A percentile compares a stretch with the other conserved stretches of the same genome.
Evolutionary conservation across 1,140 invertebrate species (phyloP).

Genomic region (Phthorimaea operculella): DNA sequence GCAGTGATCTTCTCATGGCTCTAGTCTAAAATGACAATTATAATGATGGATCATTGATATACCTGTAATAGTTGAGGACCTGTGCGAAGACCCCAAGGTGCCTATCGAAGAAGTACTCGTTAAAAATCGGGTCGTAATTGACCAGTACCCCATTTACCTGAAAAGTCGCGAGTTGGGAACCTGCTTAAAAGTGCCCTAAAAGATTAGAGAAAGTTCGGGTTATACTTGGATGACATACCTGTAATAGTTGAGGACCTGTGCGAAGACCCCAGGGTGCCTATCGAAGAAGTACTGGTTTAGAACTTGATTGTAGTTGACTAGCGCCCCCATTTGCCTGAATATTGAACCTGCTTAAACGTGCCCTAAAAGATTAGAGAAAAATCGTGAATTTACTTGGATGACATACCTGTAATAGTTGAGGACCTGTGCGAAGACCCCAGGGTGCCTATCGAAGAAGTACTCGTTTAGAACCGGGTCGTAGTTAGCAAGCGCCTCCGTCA

Average conservation of each 20-base stretch:
- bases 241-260: slow-evolving; percentile 92
- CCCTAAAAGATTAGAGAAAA: too few relatives aligned
- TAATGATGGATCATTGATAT: too few relatives aligned
- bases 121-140: slow-evolving; percentile 89
- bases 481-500: slow-evolving; percentile 88
- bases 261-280: slow-evolving; percentile 97
- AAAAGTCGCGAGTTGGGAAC: too few relatives aligned
- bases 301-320: slow-evolving; percentile 89
- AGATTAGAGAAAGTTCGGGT: too few relatives aligned
- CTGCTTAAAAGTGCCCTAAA: too few relatives aligned
- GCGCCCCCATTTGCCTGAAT: too few relatives aligned
- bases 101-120: slow-evolving; percentile 99
- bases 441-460: slow-evolving; percentile 99
- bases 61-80: slow-evolving; percentile 91
- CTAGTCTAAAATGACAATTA: too few relatives aligned
- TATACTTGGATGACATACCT: slow-evolving; percentile 60
- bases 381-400: too few relatives aligned
- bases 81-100: slow-evolving; percentile 98
- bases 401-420: slow-evolving; percentile 86
- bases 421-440: slow-evolving; percentile 96
- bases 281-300: slow-evolving; percentile 99
- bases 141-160: slow-evolving; percentile 87
- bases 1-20: too few relatives aligned
- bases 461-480: slow-evolving; percentile 92
- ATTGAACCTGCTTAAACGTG: too few relatives aligned